A percentile compares a stretch with the other conserved stretches of the same genome.
These are phyloP conservation scores for human (Homo sapiens) DNA, from an alignment of 2,113 vertebrate genomes.

Conservation along the genomic window GRCh38 chr2:2751501-2752000, in stretches of 20 bases:
- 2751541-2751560: background rate
- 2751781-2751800: background rate
- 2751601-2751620: too few species aligned
- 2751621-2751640: too few species aligned
- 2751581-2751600: too few species aligned
- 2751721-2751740: background rate
- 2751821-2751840: rapidly evolving
- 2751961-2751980: background rate
- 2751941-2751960: background rate
- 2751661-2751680: rapidly evolving
- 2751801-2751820: rapidly evolving
- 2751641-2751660: background rate
- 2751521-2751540: too few species aligned
- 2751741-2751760: background rate
- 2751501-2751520: rapidly evolving
- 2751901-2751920: rapidly evolving
- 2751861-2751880: rapidly evolving
- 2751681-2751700: background rate
- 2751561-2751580: rapidly evolving
- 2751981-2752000: background rate
- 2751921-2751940: rapidly evolving
- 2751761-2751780: background rate
- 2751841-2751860: background rate
- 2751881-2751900: background rate
- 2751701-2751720: background rate